phyloP scores from a whole-genome alignment of 2,113 vertebrate species.

The Muntiacus reevesi region DNA sequence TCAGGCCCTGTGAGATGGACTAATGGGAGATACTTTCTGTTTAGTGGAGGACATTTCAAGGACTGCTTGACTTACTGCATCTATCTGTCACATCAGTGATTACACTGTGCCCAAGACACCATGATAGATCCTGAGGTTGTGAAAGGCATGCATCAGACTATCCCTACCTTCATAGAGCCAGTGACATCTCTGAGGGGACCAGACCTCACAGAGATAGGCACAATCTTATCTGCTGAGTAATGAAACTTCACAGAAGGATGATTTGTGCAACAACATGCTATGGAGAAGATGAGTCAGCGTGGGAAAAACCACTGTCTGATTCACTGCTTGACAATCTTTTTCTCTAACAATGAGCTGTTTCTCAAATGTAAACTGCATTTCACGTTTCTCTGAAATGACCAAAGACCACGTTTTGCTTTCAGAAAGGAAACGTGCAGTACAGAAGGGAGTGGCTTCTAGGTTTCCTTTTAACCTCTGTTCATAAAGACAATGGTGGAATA shows the following conservation, averaged over 20 bases:
- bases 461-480: not conserved
- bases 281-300: not conserved
- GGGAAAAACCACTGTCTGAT: not conserved
- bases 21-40: not conserved
- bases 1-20: not conserved
- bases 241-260: not conserved
- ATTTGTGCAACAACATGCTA: not conserved
- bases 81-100: not conserved
- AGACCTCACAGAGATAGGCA: not conserved
- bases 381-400: slow-evolving; percentile 39
- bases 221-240: not conserved
- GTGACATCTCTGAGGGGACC: not conserved
- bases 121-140: not conserved
- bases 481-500: not conserved
- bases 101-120: not conserved
- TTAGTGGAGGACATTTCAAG: not conserved
- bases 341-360: not conserved
- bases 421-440: not conserved
- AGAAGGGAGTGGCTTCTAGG: not conserved
- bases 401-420: not conserved
- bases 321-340: slow-evolving; percentile 7
- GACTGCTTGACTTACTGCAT: not conserved
- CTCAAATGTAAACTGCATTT: slow-evolving; percentile 12
- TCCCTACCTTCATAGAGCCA: not conserved
- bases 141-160: not conserved